Evolutionary conservation across 2,888 invertebrate genomes (phyloP).

Genomic region (Tetheella fluctuosa): DNA sequence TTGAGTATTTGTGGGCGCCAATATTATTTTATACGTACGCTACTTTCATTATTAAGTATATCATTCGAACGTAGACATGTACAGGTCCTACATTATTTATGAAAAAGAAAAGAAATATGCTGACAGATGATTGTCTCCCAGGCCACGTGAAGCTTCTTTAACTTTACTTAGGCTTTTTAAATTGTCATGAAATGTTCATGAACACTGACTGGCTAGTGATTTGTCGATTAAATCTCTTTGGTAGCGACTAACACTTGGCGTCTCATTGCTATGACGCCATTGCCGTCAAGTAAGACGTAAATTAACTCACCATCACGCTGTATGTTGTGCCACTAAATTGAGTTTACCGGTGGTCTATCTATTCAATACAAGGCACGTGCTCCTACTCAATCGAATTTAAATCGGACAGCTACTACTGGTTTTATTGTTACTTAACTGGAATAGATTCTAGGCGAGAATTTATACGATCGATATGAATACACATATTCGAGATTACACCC

Average conservation of each 20-base stretch:
- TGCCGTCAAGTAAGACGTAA: slow-evolving; percentile 57
- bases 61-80: slow-evolving; percentile 26
- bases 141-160: too few species aligned
- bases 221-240: slow-evolving; percentile 55
- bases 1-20: slow-evolving; percentile 17
- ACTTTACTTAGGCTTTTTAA: too few species aligned
- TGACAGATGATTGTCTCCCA: too few species aligned
- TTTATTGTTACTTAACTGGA: slow-evolving; percentile 32
- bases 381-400: slow-evolving; percentile 29
- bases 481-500: background rate
- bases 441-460: slow-evolving; percentile 20
- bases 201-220: slow-evolving; percentile 48
- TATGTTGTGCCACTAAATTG: slow-evolving; percentile 37
- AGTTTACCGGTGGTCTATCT: slow-evolving; percentile 45
- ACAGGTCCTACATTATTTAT: slow-evolving; percentile 48
- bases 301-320: slow-evolving; percentile 62
- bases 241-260: slow-evolving; percentile 30
- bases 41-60: slow-evolving; percentile 28
- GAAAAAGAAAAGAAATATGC: background rate
- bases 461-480: slow-evolving; percentile 9
- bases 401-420: slow-evolving; percentile 25
- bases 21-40: slow-evolving; percentile 36
- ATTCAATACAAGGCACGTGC: slow-evolving; percentile 37
- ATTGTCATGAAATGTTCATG: slow-evolving; percentile 15
- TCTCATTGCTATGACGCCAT: slow-evolving; percentile 70